These are phyloP conservation scores for Hirudo medicinalis DNA, from an alignment of 1,140 invertebrate genomes.

Conservation along the genomic window DNA sequence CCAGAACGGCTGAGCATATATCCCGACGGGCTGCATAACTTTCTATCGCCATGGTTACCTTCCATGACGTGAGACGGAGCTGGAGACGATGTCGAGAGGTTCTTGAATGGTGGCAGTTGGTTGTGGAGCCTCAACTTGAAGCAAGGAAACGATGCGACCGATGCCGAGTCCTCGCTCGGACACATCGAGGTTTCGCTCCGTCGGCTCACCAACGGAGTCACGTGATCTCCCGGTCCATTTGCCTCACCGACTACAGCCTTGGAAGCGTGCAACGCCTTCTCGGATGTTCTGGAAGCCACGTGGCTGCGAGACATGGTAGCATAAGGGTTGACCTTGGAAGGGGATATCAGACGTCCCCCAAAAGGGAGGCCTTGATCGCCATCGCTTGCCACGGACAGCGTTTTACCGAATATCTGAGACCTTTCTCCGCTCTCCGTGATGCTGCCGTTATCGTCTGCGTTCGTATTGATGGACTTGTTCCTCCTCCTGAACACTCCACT, in stretches of 20 bases:
- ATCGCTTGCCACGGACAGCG: neutral
- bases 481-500: neutral
- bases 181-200: neutral
- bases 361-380: conserved; percentile 5
- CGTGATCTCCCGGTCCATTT: neutral
- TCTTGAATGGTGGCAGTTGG: neutral
- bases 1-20: conserved; percentile 1
- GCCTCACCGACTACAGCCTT: neutral
- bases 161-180: neutral
- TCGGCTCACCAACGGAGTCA: neutral
- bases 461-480: neutral
- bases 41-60: neutral
- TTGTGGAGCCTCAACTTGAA: neutral
- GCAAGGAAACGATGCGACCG: neutral
- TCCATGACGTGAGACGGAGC: neutral
- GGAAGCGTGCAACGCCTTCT: neutral
- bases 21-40: neutral
- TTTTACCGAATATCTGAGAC: neutral
- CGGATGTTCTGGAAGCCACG: neutral
- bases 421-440: neutral
- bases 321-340: conserved; percentile 7
- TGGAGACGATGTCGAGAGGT: neutral
- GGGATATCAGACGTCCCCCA: neutral
- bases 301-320: conserved; percentile 6
- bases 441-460: neutral